phyloP scores from a whole-genome alignment of 2,888 invertebrate species.

The Noctuana brunneofusca region DNA sequence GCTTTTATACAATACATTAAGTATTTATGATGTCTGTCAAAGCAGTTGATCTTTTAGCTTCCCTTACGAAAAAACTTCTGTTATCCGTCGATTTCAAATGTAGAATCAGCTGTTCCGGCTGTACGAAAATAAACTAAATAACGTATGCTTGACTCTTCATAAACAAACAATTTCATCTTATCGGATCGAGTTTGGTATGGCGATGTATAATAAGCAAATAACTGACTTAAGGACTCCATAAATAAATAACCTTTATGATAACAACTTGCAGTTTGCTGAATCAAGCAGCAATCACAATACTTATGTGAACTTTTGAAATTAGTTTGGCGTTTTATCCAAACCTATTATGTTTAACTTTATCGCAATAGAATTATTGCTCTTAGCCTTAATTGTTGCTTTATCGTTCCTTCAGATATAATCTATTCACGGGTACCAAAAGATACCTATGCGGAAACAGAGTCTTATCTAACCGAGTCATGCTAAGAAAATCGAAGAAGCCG shows the following conservation, averaged over 20 bases:
- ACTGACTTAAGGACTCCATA: constrained; percentile 22
- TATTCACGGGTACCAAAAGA: too few relatives aligned
- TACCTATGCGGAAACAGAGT: too few relatives aligned
- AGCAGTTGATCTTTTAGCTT: background rate
- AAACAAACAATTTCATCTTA: constrained; percentile 18
- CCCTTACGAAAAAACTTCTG: background rate
- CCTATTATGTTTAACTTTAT: constrained; percentile 21
- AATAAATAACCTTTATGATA: constrained; percentile 26
- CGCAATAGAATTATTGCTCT: too few relatives aligned
- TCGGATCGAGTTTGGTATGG: constrained; percentile 13
- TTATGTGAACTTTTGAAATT: constrained; percentile 22
- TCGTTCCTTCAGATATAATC: too few relatives aligned
- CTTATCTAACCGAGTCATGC: too few relatives aligned
- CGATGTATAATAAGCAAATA: constrained; percentile 15
- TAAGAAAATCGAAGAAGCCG: background rate
- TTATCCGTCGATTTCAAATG: background rate
- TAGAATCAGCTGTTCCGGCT: constrained; percentile 1
- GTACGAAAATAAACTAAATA: constrained; percentile 18
- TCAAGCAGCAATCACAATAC: constrained; percentile 2
- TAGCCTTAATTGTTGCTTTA: too few relatives aligned
- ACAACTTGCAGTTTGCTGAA: constrained; percentile 19
- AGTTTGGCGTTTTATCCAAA: constrained; percentile 22
- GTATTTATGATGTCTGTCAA: background rate
- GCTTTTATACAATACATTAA: too few relatives aligned
- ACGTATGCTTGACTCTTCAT: background rate